Evolutionary conservation across 1,140 invertebrate species (phyloP).

Genomic region (Pseudomyrmex flavicornis): DNA sequence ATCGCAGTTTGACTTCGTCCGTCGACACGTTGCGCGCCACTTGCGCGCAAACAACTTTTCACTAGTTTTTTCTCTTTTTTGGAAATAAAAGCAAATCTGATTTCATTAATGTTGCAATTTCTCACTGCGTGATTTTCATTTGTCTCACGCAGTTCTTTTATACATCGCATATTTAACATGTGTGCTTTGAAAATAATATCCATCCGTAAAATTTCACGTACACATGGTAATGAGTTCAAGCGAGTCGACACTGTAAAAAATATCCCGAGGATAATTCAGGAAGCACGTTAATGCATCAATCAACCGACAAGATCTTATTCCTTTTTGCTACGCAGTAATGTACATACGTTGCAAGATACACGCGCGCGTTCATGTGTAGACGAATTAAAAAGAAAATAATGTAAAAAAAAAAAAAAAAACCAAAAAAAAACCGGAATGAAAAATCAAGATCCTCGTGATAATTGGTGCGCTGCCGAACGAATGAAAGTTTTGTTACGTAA

Average conservation of each 20-base stretch:
- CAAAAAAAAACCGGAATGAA: background rate
- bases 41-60: background rate
- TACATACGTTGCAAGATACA: conserved; percentile 9
- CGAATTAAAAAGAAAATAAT: background rate
- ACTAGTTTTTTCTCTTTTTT: background rate
- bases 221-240: background rate
- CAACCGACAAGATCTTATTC: conserved; percentile 9
- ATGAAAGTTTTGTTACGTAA: conserved; percentile 52
- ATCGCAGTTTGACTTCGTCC: conserved; percentile 25
- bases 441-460: conserved; percentile 40
- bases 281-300: conserved; percentile 18
- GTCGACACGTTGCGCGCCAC: conserved; percentile 3
- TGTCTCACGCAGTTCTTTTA: conserved; percentile 28
- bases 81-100: conserved; percentile 54
- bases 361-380: conserved; percentile 38
- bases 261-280: background rate
- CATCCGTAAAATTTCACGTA: conserved; percentile 8
- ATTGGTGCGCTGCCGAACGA: conserved; percentile 20
- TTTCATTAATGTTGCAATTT: conserved; percentile 34
- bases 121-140: conserved; percentile 24
- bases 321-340: conserved; percentile 14
- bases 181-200: conserved; percentile 17
- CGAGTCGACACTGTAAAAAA: conserved; percentile 21
- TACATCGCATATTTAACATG: conserved; percentile 44
- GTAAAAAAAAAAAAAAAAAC: background rate